Conservation (phyloP, 2,797 vertebrate genomes). For the Pipistrellus nathusii region DNA sequence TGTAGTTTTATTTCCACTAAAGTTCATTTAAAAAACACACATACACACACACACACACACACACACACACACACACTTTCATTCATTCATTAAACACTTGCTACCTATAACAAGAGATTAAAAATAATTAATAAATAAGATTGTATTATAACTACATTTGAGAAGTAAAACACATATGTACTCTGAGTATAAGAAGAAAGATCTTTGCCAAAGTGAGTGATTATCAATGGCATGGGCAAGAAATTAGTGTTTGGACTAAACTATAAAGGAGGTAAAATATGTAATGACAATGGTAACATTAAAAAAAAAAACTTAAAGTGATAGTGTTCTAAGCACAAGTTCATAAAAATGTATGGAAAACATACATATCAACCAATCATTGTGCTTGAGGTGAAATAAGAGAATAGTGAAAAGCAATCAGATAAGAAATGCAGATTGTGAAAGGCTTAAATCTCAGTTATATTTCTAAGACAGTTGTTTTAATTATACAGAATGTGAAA, state of each 20-base stretch:
- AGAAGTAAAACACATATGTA: neutral
- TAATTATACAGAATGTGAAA: neutral
- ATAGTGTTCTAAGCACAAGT: neutral
- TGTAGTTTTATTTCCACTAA: neutral
- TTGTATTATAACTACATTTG: neutral
- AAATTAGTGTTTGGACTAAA: neutral
- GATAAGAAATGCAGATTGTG: neutral
- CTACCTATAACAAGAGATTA: neutral
- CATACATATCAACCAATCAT: neutral
- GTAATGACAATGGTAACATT: neutral
- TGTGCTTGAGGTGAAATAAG: neutral
- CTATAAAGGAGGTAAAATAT: neutral
- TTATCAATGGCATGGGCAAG: neutral
- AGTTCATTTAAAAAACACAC: neutral
- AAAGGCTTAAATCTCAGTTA: neutral
- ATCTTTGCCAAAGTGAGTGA: neutral
- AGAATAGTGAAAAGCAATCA: neutral
- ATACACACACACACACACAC: no score
- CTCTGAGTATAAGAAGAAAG: neutral
- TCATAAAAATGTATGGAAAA: neutral
- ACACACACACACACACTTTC: neutral
- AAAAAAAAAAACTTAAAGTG: neutral
- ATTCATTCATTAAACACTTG: neutral
- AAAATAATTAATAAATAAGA: neutral
- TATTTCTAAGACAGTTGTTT: neutral